Evolutionary conservation across 2,888 invertebrate genomes (phyloP), one percentile per base, ranked within the genome.

Genomic region (Rhynchonema sp.): DNA sequence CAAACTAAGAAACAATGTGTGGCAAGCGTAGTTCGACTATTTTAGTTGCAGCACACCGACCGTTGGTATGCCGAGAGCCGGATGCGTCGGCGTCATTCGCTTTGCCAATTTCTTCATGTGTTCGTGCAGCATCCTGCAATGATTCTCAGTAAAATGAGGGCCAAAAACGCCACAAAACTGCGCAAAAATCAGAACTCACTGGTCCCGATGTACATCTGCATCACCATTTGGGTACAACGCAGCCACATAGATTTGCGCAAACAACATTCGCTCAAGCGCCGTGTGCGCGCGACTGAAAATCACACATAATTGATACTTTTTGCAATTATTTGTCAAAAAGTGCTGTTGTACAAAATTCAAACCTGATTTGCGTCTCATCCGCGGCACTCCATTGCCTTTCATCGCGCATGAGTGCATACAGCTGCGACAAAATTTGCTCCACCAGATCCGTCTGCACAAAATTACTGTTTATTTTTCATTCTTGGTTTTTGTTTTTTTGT

Each of bases 151-250:
- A 61, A 20, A 38, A 9, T 13, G 38, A 38, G 20, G 13, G 38
- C 38, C 38, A 38, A 38, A 38, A 38, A 13, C 38, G 13, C 38
- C 38, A 20, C 38, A 9, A 38, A 38, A 38, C 38, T 13, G 9
- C 20, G 20, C 13, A 9, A 38, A 17, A n/a, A 49, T n/a, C 49
- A n/a, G 3, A 3, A n/a, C 83, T 80, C 72, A 86, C 85, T 85
- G 84, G 74, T 96, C 96, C 62, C 94, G 77, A 28, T 85, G 83
- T 63, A 88, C 80, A 76, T 98, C 96, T 0, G 87, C 91, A 74
- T 96, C 96, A 2, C 89, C 90, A 73, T 96, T 94, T 6, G 96
- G 96, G 77, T 90, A 92, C 75, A 98, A 80, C 56, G 94, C 91
- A 72, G 87, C 84, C 52, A 84, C 81, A 76, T 96, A 96, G 59